A percentile compares a stretch with the other conserved stretches of the same genome.
These are phyloP conservation scores for Autographa gamma DNA, from an alignment of 2,888 invertebrate species.

Conservation along the genomic window DNA sequence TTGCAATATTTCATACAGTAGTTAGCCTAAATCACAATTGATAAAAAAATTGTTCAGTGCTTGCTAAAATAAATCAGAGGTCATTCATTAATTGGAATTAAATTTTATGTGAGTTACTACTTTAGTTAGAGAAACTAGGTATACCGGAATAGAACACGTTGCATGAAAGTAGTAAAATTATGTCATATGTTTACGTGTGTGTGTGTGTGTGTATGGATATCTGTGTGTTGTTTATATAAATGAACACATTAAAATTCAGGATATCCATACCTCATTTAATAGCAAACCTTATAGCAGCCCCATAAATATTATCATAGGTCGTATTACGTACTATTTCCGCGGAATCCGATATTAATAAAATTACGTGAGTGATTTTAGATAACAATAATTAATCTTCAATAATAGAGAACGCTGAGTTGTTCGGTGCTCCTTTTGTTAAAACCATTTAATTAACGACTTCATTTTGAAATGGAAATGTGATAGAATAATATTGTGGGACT, in stretches of 20 bases:
- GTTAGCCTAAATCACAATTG: no score
- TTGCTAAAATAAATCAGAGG: no score
- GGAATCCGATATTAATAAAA: slow-evolving; percentile 61
- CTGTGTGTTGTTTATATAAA: no score
- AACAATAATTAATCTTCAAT: slow-evolving; percentile 52
- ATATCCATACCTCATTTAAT: slow-evolving; percentile 56
- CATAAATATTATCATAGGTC: slow-evolving; percentile 55
- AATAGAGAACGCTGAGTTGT: slow-evolving; percentile 31
- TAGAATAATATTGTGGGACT: neutral
- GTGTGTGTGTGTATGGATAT: no score
- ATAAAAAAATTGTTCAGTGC: no score
- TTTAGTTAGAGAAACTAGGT: no score
- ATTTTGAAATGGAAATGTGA: slow-evolving; percentile 6
- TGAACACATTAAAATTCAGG: slow-evolving; percentile 48
- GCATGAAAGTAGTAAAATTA: no score
- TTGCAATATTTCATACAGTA: no score
- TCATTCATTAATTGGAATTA: no score
- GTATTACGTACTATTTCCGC: slow-evolving; percentile 53
- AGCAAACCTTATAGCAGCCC: slow-evolving; percentile 45
- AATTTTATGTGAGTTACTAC: no score
- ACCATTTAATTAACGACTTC: slow-evolving; percentile 39
- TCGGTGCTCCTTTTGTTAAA: slow-evolving; percentile 29
- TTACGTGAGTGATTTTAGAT: slow-evolving; percentile 49
- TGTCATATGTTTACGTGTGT: no score
- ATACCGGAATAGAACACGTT: no score